A percentile compares a stretch with the other conserved stretches of the same genome.
These are phyloP conservation scores for Phoxinus phoxinus DNA, from an alignment of 2,113 vertebrate species.

Conservation along the genomic window DNA sequence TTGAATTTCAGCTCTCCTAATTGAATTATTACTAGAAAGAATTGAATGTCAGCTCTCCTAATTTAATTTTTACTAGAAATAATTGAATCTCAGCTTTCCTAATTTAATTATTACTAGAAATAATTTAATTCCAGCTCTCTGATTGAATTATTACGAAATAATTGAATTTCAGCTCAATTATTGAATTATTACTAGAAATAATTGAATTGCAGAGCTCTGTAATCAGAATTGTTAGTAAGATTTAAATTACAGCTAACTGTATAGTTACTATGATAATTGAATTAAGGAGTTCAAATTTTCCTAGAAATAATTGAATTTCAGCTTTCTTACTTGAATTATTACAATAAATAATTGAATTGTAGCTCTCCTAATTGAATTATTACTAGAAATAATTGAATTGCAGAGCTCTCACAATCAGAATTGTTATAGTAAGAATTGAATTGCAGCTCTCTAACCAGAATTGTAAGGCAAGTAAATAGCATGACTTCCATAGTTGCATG, in stretches of 20 bases:
- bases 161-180: too few relatives aligned
- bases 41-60: neutral
- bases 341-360: too few relatives aligned
- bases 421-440: neutral
- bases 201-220: too few relatives aligned
- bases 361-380: too few relatives aligned
- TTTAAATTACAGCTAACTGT: neutral
- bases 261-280: neutral
- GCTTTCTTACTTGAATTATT: too few relatives aligned
- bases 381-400: too few relatives aligned
- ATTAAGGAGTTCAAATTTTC: neutral
- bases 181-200: too few relatives aligned
- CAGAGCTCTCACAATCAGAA: too few relatives aligned
- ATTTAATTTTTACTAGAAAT: neutral
- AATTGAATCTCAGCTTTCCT: neutral
- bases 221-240: neutral
- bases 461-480: neutral
- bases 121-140: too few relatives aligned
- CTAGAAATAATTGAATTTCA: too few relatives aligned
- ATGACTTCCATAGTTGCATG: neutral
- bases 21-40: neutral
- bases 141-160: too few relatives aligned
- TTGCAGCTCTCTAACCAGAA: neutral
- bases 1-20: neutral
- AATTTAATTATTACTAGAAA: neutral